Base-by-base conservation (phyloP, 2,888 invertebrate genomes). In the Parasteatoda lunata region DNA sequence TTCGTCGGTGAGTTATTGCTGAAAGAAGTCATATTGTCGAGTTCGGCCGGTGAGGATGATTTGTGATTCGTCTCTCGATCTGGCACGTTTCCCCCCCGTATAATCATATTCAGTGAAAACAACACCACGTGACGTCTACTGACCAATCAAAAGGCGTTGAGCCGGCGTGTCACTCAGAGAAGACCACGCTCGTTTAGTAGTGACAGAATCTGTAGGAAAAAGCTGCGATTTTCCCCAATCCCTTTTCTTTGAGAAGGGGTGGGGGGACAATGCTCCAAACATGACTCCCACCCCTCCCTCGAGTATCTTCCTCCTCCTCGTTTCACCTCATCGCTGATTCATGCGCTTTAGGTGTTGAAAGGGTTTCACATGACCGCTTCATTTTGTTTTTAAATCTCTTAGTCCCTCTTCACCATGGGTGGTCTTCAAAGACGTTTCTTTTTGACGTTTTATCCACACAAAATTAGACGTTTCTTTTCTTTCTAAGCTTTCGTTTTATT, bases 91-190 rank as follows among this genome's bases (percentile, higher is more conserved):
- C 52, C 69, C 81, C 76, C 72, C 65, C 76, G 15, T 71, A 77
- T 87, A 87, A 87, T 87, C 81, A 87, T 87, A 87, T 87, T 87
- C 86, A 87, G 81, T 87, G 86, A 87, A 87, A 87, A 87, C 86
- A 87, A 87, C 81, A 77, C 78, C 86, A 87, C 86, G 86, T 87
- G 86, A 82, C 73, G 48, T 3, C 49, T 69, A 4, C 78, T 82
- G 82, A 82, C 86, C 86, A 87, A 87, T 87, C 72, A 64, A 65
- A 51, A 78, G 77, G 81, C 82, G 86, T 69, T 76, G 82, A 82
- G 82, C 77, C 81, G 73, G 81, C 81, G 81, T 87, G 86, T 87
- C 86, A 87, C 77, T 87, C 82, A 73, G 86, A 69, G 86, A 87
- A 87, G 81, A 77, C 86, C 81, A 87, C 72, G 85, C 72, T 85